Conservation (phyloP, 2,113 vertebrate genomes). For the Barbus barbus region DNA sequence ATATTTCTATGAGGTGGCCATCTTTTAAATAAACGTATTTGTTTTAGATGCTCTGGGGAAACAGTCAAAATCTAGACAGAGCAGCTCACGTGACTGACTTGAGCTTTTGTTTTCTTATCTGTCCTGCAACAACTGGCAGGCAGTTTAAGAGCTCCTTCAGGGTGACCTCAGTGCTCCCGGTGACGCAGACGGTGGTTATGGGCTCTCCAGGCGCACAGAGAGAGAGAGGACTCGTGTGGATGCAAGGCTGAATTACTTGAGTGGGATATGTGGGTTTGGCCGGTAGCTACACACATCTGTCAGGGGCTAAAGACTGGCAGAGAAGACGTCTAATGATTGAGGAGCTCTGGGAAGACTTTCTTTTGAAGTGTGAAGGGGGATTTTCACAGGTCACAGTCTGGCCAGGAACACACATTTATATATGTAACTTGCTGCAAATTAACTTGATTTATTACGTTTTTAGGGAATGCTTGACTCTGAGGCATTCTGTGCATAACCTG, state of each 20-base stretch:
- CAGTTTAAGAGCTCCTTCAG: slow-evolving; percentile 55
- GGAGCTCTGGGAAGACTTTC: slow-evolving; percentile 1
- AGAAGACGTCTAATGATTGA: slow-evolving; percentile 42
- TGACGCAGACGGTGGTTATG: slow-evolving; percentile 54
- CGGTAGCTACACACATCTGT: slow-evolving; percentile 27
- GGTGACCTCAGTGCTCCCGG: slow-evolving; percentile 55
- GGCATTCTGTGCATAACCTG: too few relatives aligned
- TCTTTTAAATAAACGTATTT: background rate
- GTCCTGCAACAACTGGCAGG: slow-evolving; percentile 50
- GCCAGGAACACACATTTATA: background rate
- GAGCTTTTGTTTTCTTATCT: slow-evolving; percentile 69
- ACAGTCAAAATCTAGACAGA: slow-evolving; percentile 36
- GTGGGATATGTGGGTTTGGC: slow-evolving; percentile 32
- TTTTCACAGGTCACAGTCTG: slow-evolving; percentile 41
- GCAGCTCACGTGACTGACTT: slow-evolving; percentile 59
- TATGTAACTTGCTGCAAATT: background rate
- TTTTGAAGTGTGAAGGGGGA: slow-evolving; percentile 51
- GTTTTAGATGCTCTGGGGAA: slow-evolving; percentile 16
- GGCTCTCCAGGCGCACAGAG: slow-evolving; percentile 60
- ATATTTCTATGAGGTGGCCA: background rate
- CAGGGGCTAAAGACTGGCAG: slow-evolving; percentile 16
- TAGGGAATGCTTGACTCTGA: background rate
- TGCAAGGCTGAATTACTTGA: slow-evolving; percentile 49
- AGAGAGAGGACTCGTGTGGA: slow-evolving; percentile 31
- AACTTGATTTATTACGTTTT: background rate